Evolutionary conservation across 2,797 vertebrate species (phyloP), one percentile per base, ranked within the genome.

Genomic region (Gymnoscopelus microlampas): DNA sequence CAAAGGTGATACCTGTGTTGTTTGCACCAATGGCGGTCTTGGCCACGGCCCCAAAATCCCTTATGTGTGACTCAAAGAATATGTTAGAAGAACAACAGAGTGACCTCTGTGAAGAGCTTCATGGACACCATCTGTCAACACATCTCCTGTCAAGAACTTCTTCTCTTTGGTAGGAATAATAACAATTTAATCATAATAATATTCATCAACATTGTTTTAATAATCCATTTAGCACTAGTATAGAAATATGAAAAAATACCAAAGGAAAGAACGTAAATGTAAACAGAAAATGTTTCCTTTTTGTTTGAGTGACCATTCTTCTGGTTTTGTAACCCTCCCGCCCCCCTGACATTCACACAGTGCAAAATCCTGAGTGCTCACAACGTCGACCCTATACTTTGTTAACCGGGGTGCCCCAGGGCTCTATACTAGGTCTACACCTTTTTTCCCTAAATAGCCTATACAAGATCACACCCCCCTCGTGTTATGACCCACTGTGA

Each of bases 171-270:
- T 82, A 87, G 82, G 80, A 90, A 88, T 87, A 87, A 91, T 87
- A 91, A 76, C 86, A 88, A 88, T 90, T 79, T 77, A 73, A 89
- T 91, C 82, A 91, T 90, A 86, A 70, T 66, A 66, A 90, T 92
- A 92, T 83, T 91, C 73, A 85, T 85, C 78, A 76, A 89, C 88
- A 78, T 77, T 39, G 64, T 84, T 91, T 88, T 78, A 87, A 91
- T 88, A 89, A 89, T 91, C 89, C 85, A 92, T 91, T 87, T 87
- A 91, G 84, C 87, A 92, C 89, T 89, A 87, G 83, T 91, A 89
- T 91, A 92, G 89, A 92, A 93, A 92, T 90, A 85, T 92, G 90
- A 91, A 92, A 91, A 90, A 87, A 81, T 79, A 86, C 74, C 81
- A 89, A 91, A 88, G 76, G 80, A 90, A 88, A 88, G 44, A 90